phyloP scores from a whole-genome alignment of 2,888 invertebrate species.

The Folsomia manolachei region DNA sequence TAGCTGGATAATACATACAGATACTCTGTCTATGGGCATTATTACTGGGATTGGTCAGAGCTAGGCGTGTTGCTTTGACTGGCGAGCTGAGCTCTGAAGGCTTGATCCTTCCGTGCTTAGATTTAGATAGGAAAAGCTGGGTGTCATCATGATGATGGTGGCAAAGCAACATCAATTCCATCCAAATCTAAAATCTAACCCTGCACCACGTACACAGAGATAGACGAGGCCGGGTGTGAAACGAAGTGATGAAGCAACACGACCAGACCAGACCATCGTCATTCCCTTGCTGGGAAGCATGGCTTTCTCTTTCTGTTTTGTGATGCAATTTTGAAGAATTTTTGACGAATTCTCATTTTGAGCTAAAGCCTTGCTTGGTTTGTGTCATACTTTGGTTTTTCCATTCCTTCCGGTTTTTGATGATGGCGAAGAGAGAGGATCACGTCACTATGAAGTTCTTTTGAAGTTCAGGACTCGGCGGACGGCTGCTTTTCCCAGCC shows the following conservation, averaged over 20 bases:
- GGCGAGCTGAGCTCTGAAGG: background rate
- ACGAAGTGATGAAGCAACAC: background rate
- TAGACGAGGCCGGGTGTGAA: background rate
- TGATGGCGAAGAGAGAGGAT: background rate
- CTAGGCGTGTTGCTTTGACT: background rate
- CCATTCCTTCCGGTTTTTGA: conserved; percentile 4
- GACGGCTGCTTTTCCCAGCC: too few species aligned
- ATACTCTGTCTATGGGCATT: background rate
- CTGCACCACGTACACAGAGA: too few species aligned
- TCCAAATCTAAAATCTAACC: too few species aligned
- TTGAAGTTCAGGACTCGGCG: too few species aligned
- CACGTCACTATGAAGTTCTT: background rate
- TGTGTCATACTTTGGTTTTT: background rate
- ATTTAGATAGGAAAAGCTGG: background rate
- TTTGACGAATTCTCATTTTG: conserved; percentile 48
- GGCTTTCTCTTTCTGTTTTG: background rate
- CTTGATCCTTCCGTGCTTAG: background rate
- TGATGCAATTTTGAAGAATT: conserved; percentile 49
- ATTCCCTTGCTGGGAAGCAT: background rate
- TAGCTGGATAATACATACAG: too few species aligned
- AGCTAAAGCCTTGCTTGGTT: conserved; percentile 2
- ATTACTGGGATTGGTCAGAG: background rate
- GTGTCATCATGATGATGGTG: background rate
- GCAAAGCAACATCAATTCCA: background rate
- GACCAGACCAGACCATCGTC: background rate